Evolutionary conservation across 2,888 invertebrate genomes (phyloP).

Genomic region (Chymomyza procnemis): DNA sequence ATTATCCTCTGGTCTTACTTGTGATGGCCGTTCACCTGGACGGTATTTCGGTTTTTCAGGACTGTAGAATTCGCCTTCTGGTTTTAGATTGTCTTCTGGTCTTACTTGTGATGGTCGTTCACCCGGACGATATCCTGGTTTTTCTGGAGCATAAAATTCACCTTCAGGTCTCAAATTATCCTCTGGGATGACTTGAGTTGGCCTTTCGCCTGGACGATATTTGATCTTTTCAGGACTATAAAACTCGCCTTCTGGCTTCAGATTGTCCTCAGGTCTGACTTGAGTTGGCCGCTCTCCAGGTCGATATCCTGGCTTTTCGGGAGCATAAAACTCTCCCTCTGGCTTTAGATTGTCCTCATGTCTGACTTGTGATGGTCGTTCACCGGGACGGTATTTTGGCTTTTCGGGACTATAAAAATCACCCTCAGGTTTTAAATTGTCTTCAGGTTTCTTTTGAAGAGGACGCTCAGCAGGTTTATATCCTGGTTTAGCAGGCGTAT

Average conservation of each 20-base stretch:
- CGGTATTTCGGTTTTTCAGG: slow-evolving; percentile 70
- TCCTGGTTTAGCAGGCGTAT: slow-evolving; percentile 77
- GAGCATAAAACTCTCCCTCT: slow-evolving; percentile 50
- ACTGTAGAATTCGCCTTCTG: slow-evolving; percentile 48
- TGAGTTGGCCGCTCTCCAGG: slow-evolving; percentile 79
- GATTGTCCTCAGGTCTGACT: slow-evolving; percentile 79
- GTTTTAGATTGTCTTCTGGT: slow-evolving; percentile 42
- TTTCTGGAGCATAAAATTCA: slow-evolving; percentile 79
- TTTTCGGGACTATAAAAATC: slow-evolving; percentile 80
- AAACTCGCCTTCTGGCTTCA: slow-evolving; percentile 80
- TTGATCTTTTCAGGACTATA: slow-evolving; percentile 75
- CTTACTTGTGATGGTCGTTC: slow-evolving; percentile 78
- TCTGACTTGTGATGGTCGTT: slow-evolving; percentile 76
- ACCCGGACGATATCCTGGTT: slow-evolving; percentile 79
- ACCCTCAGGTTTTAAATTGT: slow-evolving; percentile 81
- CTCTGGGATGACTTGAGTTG: slow-evolving; percentile 78
- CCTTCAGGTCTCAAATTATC: slow-evolving; percentile 81
- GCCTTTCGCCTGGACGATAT: slow-evolving; percentile 79
- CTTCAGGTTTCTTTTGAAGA: slow-evolving; percentile 77
- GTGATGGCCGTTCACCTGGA: slow-evolving; percentile 79
- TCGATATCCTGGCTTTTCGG: slow-evolving; percentile 69
- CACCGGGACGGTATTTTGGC: slow-evolving; percentile 78
- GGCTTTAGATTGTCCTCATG: slow-evolving; percentile 43
- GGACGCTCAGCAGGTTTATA: slow-evolving; percentile 79
- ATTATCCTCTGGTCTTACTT: slow-evolving; percentile 79